phyloP scores from a whole-genome alignment of 2,888 invertebrate genomes.

The Microchrysa polita region DNA sequence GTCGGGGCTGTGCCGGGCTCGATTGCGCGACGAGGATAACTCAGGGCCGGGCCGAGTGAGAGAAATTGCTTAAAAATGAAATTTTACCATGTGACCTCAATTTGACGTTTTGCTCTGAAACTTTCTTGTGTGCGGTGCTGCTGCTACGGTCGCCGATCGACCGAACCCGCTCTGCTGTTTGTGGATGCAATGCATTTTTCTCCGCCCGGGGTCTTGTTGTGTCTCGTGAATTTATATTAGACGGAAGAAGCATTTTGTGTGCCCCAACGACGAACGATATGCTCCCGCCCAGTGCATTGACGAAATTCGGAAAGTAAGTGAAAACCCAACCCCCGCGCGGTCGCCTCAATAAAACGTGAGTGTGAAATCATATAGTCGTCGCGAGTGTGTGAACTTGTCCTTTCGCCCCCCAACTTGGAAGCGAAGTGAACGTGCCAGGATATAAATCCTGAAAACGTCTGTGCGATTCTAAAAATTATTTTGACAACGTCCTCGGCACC shows the following conservation, averaged over 20 bases:
- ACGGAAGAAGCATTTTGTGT: too few relatives aligned
- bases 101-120: slow-evolving; percentile 58
- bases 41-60: neutral
- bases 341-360: slow-evolving; percentile 20
- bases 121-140: slow-evolving; percentile 46
- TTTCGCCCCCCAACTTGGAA: too few relatives aligned
- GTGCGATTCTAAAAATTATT: neutral
- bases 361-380: slow-evolving; percentile 12
- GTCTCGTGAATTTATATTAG: slow-evolving; percentile 21
- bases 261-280: too few relatives aligned
- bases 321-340: slow-evolving; percentile 7
- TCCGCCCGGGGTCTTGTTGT: slow-evolving; percentile 45
- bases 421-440: too few relatives aligned
- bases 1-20: too few relatives aligned
- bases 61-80: slow-evolving; percentile 30
- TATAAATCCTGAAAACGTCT: too few relatives aligned
- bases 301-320: slow-evolving; percentile 12
- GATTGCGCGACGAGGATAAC: too few relatives aligned
- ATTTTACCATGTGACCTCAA: slow-evolving; percentile 65
- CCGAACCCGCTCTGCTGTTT: neutral
- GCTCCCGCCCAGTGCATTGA: slow-evolving; percentile 27
- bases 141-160: slow-evolving; percentile 27
- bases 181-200: slow-evolving; percentile 40
- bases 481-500: neutral
- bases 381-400: neutral